These are phyloP conservation scores for Lissocephala sabroskyi DNA, from an alignment of 2,888 invertebrate species.

Conservation along the genomic window DNA sequence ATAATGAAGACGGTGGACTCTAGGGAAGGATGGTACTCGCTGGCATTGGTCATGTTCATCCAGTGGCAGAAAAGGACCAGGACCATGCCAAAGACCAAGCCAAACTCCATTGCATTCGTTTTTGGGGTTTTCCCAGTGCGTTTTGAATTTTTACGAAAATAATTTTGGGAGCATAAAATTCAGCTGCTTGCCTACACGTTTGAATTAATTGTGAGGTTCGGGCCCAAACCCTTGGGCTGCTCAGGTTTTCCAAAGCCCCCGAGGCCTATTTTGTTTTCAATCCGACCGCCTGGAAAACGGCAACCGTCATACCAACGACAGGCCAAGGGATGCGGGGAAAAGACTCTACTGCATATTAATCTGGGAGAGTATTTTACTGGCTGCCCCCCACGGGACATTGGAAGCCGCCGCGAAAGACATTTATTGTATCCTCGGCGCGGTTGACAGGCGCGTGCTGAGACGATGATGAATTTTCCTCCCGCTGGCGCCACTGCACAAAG, in stretches of 20 bases:
- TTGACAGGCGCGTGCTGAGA: constrained; percentile 63
- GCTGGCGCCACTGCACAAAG: constrained; percentile 5
- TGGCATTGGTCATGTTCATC: background rate
- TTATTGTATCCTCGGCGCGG: constrained; percentile 62
- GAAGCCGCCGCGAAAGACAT: constrained; percentile 50
- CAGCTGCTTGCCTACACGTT: too few relatives aligned
- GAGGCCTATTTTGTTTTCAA: constrained; percentile 60
- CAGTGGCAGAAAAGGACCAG: constrained; percentile 4
- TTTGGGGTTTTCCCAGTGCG: too few relatives aligned
- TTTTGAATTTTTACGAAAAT: too few relatives aligned
- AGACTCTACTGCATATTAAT: constrained; percentile 61
- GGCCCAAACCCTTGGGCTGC: too few relatives aligned
- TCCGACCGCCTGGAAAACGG: constrained; percentile 48
- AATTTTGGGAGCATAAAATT: constrained; percentile 41
- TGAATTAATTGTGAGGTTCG: too few relatives aligned
- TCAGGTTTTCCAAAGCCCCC: too few relatives aligned
- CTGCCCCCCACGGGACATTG: constrained; percentile 4
- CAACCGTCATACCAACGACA: constrained; percentile 34
- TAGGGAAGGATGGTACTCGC: background rate
- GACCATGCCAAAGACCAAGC: background rate
- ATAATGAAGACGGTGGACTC: constrained; percentile 7
- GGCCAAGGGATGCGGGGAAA: constrained; percentile 24
- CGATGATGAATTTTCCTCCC: constrained; percentile 61
- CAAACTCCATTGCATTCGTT: constrained; percentile 5
- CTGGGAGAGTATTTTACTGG: constrained; percentile 61